Percentiles rank a stretch among this genome's conserved stretches.
phyloP scores from a whole-genome alignment of 2,113 vertebrate genomes.

The Ameiurus melas region DNA sequence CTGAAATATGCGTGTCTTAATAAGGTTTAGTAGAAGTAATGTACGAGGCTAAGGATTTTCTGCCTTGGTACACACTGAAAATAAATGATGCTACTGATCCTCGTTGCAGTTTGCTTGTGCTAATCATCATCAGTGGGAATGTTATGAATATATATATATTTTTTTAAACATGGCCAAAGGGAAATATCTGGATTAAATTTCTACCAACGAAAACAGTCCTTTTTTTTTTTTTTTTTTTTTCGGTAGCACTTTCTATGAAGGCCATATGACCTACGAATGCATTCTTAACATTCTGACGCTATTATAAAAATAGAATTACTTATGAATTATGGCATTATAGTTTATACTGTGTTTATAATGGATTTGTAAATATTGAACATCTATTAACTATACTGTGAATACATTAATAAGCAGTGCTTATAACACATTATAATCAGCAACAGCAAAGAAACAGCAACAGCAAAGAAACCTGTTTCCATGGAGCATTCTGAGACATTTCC shows the following conservation, averaged over 20 bases:
- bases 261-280: background rate
- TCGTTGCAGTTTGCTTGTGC: background rate
- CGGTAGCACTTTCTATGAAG: background rate
- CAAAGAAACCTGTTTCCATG: background rate
- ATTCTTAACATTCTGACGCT: background rate
- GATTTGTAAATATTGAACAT: background rate
- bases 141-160: too few relatives aligned
- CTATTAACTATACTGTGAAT: too few relatives aligned
- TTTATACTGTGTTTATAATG: background rate
- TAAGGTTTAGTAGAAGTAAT: conserved; percentile 12
- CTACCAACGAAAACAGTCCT: background rate
- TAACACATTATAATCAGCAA: background rate
- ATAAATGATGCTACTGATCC: background rate
- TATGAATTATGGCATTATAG: background rate
- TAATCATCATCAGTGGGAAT: background rate
- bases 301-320: background rate
- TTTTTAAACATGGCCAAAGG: background rate
- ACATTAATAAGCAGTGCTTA: background rate
- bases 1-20: conserved; percentile 11
- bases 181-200: background rate
- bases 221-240: background rate
- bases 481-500: background rate
- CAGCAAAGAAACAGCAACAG: background rate
- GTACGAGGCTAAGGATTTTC: conserved; percentile 15
- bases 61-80: background rate